A percentile compares a stretch with the other conserved stretches of the same genome.
Conservation (phyloP, 2,888 invertebrate genomes). For the Gisinianus flammeolus region DNA sequence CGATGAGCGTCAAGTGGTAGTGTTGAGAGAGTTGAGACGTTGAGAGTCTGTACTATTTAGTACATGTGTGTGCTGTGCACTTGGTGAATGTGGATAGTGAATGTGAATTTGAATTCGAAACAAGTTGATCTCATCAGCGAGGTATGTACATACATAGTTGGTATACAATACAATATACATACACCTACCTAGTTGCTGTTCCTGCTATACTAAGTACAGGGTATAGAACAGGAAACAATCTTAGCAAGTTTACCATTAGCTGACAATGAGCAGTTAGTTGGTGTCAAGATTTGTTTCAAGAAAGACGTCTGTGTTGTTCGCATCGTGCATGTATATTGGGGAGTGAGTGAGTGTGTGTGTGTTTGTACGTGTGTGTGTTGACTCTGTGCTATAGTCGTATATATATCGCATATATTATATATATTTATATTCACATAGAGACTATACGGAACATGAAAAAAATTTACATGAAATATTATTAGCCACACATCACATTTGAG, state of each 20-base stretch:
- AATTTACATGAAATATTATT: too few species aligned
- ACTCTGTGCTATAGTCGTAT: too few species aligned
- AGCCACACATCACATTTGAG: too few species aligned
- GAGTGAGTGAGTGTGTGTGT: background rate
- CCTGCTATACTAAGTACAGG: background rate
- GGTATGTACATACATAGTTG: background rate
- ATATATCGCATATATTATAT: background rate
- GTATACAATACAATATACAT: background rate
- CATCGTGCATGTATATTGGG: background rate
- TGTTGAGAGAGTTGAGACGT: background rate
- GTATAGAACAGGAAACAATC: conserved; percentile 23
- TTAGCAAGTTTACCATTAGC: background rate
- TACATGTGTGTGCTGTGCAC: background rate
- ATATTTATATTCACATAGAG: background rate
- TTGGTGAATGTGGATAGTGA: background rate
- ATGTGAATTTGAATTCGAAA: too few species aligned
- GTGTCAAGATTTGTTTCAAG: conserved; percentile 23
- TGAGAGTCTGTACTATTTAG: background rate
- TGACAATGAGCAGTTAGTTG: conserved; percentile 26
- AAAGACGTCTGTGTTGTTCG: background rate
- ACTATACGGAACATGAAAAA: too few species aligned
- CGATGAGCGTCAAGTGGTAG: background rate
- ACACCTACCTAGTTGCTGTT: background rate
- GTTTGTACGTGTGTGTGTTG: too few species aligned
- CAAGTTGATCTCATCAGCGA: background rate